Evolutionary conservation across 1,140 invertebrate genomes (phyloP), one percentile per base, ranked within the genome.

Genomic region (Littorina saxatilis): DNA sequence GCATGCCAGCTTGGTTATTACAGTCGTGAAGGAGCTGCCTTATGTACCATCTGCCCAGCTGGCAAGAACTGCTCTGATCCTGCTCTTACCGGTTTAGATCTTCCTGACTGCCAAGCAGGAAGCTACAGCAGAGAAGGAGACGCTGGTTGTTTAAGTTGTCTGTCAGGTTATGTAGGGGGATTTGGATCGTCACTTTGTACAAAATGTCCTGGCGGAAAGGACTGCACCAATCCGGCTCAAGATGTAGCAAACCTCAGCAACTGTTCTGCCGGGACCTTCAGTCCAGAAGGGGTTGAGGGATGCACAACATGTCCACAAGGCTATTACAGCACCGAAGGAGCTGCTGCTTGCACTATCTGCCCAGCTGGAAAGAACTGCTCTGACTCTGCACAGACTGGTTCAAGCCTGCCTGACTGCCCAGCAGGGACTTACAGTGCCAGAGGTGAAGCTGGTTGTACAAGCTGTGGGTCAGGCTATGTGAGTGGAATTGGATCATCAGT

Each of bases 71-170:
- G 86, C 61, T 61, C 85, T 20, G 74, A 81, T 63, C 29, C 83
- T 17, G 70, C 27, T 63, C 27, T 81, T 11, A 66, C 61, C 47
- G 50, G 52, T 9, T n/a, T 50, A 2, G 76, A 58, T 52, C 63
- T 87, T n/a, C 87, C 87, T 4, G 85, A 87, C 32, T 91, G 91
- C 84, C 74, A 82, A 37, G 85, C 73, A 27, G 91, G 91, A 17
- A 55, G 82, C n/a, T 91, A 86, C 83, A 90, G 86, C 78, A 47
- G 23, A 43, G 89, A 79, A 37, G 68, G 72, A n/a, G 80, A 80
- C 0, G 37, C 79, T 11, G 61, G 35, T 23, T 88, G 86, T 58
- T 63, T 23, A n/a, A 20, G 15, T n/a, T 88, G 85, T 58, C 27
- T 50, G 23, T 55, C 80, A 39, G 87, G 86, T 13, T 61, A 66